Conservation (phyloP, 1,140 invertebrate genomes). For the Ceratosolen solmsi region DNA sequence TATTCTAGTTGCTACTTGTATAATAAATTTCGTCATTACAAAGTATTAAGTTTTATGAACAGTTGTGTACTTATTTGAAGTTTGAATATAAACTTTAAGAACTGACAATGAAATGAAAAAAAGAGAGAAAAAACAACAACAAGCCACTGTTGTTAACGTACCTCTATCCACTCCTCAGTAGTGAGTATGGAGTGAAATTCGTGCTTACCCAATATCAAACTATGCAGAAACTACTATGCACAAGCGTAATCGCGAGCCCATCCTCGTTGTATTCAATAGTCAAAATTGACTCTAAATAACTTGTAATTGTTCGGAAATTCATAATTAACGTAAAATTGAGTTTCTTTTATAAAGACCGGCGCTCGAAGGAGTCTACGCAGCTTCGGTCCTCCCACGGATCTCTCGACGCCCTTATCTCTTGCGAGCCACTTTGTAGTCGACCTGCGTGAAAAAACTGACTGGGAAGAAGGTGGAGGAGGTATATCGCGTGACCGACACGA, state of each 20-base stretch:
- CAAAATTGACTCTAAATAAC: conserved; percentile 4
- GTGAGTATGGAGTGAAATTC: too few species aligned
- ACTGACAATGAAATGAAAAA: too few species aligned
- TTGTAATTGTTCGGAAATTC: conserved; percentile 1
- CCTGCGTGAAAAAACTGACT: not conserved
- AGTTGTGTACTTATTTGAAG: too few species aligned
- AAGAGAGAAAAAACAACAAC: too few species aligned
- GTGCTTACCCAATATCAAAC: too few species aligned
- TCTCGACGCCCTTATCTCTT: conserved; percentile 16
- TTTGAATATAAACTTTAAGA: too few species aligned
- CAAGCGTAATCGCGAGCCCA: not conserved
- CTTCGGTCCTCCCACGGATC: conserved; percentile 18
- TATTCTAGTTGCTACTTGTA: too few species aligned
- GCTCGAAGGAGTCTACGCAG: conserved; percentile 2
- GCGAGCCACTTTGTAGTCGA: conserved; percentile 43
- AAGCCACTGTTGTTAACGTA: too few species aligned
- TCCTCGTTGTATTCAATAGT: not conserved
- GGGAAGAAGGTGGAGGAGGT: conserved; percentile 15
- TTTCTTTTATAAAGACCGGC: not conserved
- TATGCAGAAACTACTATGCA: too few species aligned
- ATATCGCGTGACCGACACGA: conserved; percentile 48
- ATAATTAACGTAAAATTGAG: not conserved
- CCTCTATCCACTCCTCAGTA: too few species aligned
- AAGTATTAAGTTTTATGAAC: too few species aligned
- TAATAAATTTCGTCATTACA: too few species aligned